Conservation (phyloP, 2,797 vertebrate species). For the Avahi laniger region DNA sequence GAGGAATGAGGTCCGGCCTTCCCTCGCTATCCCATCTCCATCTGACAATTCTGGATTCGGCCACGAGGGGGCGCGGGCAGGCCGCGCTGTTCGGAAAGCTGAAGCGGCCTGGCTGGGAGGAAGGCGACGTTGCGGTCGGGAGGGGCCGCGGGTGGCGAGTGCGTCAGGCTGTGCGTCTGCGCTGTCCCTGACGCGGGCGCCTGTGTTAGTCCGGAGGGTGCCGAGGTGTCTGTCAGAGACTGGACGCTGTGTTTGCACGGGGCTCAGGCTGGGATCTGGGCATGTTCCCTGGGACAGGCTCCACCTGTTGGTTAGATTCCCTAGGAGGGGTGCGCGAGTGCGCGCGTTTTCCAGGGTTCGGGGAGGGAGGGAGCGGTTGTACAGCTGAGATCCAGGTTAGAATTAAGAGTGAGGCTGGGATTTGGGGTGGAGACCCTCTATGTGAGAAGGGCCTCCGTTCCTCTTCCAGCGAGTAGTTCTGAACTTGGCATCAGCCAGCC, state of each 20-base stretch:
- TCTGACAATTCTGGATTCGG: neutral
- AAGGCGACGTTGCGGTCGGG: neutral
- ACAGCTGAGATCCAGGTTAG: neutral
- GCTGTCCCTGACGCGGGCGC: neutral
- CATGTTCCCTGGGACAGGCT: neutral
- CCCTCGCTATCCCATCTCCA: neutral
- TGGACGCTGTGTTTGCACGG: neutral
- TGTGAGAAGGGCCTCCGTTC: neutral
- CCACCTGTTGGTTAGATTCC: neutral
- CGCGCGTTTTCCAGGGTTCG: neutral
- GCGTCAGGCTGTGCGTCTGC: constrained; percentile 31
- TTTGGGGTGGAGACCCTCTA: neutral
- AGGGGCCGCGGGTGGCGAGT: neutral
- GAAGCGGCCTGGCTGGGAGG: neutral
- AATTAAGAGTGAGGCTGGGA: neutral
- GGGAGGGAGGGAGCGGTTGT: neutral
- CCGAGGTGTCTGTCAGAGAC: neutral
- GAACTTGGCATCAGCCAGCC: neutral
- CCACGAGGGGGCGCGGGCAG: constrained; percentile 56
- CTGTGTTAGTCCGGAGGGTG: neutral
- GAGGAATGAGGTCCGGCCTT: neutral
- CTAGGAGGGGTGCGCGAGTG: neutral
- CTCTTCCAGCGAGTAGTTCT: neutral
- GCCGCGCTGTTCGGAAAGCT: neutral
- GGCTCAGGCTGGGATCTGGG: neutral